Evolutionary conservation across 2,888 invertebrate species (phyloP), one percentile per base, ranked within the genome.

Genomic region (Bhutanitis thaidina): DNA sequence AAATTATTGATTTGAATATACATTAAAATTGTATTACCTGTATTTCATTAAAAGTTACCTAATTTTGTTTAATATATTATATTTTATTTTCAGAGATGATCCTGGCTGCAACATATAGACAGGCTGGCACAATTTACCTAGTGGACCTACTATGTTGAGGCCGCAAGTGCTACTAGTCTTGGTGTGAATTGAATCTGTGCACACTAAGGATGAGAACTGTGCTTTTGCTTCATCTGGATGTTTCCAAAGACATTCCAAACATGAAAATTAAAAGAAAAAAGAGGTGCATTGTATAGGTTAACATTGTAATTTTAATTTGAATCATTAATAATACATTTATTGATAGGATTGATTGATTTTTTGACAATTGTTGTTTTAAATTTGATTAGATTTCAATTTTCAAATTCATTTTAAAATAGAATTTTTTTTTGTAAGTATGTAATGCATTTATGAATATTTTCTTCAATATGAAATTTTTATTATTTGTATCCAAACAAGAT

Each of bases 361-460:
- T 57, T 58, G 47, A 47, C 34, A 41, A 54, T 38, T 43, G 57
- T 57, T 58, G 43, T 59, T 56, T 58, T 54, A 55, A 43, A 57
- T 61, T 54, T 52, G 57, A 60, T 58, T 57, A 60, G 47, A 58
- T 62, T 57, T 49, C 30, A 59, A 55, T 58, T 49, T 54, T 53
- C 52, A 51, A 54, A 38, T 58, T 64, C 59, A 56, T 58, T 61
- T 56, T 57, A 53, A 30, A 61, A 60, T 57, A 58, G 61, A 65
- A 61, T 64, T 66, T 66, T 70, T 71, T 70, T 70, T 71, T 66
- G 61, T 75, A 72, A 65, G 61, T 75, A 72, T 67, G 67, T 72
- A 69, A 67, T 66, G 73, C 71, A 79, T 80, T 81, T 80, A 79
- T 63, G 69, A 71, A 61, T 64, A 61, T 60, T 65, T 68, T 64